Conservation (phyloP, 2,888 invertebrate species). For the Graphium colonna region DNA sequence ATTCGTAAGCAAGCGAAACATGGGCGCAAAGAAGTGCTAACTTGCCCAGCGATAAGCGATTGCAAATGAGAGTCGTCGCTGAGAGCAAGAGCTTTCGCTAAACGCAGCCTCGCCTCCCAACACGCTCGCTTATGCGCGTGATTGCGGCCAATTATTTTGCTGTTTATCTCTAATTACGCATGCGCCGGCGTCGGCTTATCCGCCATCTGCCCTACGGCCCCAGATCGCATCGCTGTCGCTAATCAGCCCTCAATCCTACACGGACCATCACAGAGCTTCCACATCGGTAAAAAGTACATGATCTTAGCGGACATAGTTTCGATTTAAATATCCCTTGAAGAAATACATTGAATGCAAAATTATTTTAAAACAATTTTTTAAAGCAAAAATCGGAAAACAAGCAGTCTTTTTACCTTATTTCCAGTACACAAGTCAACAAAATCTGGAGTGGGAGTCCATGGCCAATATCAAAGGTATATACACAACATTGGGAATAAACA, state of each 20-base stretch:
- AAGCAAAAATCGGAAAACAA: no score
- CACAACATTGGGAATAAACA: no score
- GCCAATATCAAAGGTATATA: no score
- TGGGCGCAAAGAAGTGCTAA: slow-evolving; percentile 14
- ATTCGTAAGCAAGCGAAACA: no score
- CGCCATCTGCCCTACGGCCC: slow-evolving; percentile 74
- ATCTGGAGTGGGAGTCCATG: no score
- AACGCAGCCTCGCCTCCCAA: slow-evolving; percentile 45
- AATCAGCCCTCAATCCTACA: slow-evolving; percentile 71
- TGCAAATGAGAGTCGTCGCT: slow-evolving; percentile 21
- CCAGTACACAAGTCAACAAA: no score
- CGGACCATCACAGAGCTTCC: slow-evolving; percentile 57
- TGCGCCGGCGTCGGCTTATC: slow-evolving; percentile 73
- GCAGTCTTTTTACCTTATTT: no score
- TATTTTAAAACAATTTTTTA: slow-evolving; percentile 29
- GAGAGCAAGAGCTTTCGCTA: slow-evolving; percentile 43
- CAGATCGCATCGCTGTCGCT: slow-evolving; percentile 68
- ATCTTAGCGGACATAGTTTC: no score
- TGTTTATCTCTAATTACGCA: slow-evolving; percentile 80
- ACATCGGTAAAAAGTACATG: no score
- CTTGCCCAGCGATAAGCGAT: slow-evolving; percentile 16
- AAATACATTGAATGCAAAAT: no score
- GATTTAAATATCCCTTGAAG: no score
- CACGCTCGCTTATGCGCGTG: slow-evolving; percentile 67
- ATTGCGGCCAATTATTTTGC: slow-evolving; percentile 78